These are phyloP conservation scores for Vollenhovia emeryi DNA, from an alignment of 1,140 invertebrate genomes.

Conservation along the genomic window DNA sequence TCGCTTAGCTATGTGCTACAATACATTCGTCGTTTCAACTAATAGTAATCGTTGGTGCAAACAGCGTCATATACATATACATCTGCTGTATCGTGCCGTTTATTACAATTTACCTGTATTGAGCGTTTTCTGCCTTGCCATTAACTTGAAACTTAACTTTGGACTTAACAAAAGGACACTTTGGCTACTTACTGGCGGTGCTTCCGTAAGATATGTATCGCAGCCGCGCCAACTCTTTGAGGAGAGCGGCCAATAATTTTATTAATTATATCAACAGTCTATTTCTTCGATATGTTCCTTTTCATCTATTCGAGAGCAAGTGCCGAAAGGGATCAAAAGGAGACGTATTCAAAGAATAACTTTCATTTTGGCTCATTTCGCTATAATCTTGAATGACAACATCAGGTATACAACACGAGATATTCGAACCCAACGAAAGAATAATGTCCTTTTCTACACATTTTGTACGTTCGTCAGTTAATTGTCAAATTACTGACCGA, in stretches of 20 bases:
- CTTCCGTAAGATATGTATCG: conserved; percentile 23
- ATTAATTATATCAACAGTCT: conserved; percentile 23
- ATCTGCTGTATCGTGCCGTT: not conserved
- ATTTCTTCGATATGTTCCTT: conserved; percentile 10
- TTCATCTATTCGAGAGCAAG: not conserved
- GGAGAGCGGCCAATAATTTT: conserved; percentile 21
- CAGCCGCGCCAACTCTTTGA: not conserved
- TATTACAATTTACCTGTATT: not conserved
- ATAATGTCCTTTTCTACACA: not conserved
- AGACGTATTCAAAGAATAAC: conserved; percentile 2
- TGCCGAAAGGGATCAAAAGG: not conserved
- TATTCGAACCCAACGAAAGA: not conserved
- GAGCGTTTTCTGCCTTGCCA: not conserved
- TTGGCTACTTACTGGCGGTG: conserved; percentile 7
- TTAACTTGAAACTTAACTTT: conserved; percentile 16
- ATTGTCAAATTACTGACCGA: conserved; percentile 18
- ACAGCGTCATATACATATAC: no score
- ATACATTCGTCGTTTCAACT: not conserved
- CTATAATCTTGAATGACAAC: conserved; percentile 3
- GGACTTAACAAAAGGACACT: conserved; percentile 9
- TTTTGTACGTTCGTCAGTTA: conserved; percentile 7
- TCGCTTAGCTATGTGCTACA: not conserved
- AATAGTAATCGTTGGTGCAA: conserved; percentile 48
- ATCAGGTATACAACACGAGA: not conserved
- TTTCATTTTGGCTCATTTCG: conserved; percentile 20